Percentiles rank a stretch among this genome's conserved stretches.
These are phyloP conservation scores for Bombus affinis DNA, from an alignment of 1,140 invertebrate species.

Conservation along the genomic window DNA sequence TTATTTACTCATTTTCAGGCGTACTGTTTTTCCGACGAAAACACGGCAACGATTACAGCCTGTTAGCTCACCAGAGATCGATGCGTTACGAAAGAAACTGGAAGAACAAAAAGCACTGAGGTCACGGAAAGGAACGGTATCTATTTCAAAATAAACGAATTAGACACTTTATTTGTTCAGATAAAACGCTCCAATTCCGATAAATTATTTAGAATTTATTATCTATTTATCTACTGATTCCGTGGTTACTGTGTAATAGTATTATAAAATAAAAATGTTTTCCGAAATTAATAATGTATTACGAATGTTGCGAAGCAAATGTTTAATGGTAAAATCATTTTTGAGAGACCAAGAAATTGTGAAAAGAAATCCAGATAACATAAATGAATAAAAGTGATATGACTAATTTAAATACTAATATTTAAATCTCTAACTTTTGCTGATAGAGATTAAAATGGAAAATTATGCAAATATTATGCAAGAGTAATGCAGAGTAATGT, in stretches of 20 bases:
- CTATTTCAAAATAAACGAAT: background rate
- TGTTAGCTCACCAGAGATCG: conserved; percentile 7
- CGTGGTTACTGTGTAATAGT: too few species aligned
- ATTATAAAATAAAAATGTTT: background rate
- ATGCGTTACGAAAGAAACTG: conserved; percentile 6
- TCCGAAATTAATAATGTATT: background rate
- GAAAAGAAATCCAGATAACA: background rate
- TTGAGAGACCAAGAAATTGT: background rate
- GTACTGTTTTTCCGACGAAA: background rate
- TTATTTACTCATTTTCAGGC: background rate
- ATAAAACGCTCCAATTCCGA: too few species aligned
- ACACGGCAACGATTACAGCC: too few species aligned
- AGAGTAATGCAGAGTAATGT: too few species aligned
- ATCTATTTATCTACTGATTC: background rate
- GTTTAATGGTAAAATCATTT: background rate
- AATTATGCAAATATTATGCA: too few species aligned
- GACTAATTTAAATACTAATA: too few species aligned
- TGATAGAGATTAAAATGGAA: too few species aligned
- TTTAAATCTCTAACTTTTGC: rapidly evolving
- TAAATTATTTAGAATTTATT: too few species aligned
- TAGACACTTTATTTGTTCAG: rapidly evolving
- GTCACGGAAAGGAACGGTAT: background rate
- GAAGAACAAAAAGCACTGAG: conserved; percentile 9
- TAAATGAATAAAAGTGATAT: too few species aligned
- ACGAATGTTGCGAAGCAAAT: background rate